These are phyloP conservation scores for Labia minor DNA, from an alignment of 2,888 invertebrate genomes.

Conservation along the genomic window DNA sequence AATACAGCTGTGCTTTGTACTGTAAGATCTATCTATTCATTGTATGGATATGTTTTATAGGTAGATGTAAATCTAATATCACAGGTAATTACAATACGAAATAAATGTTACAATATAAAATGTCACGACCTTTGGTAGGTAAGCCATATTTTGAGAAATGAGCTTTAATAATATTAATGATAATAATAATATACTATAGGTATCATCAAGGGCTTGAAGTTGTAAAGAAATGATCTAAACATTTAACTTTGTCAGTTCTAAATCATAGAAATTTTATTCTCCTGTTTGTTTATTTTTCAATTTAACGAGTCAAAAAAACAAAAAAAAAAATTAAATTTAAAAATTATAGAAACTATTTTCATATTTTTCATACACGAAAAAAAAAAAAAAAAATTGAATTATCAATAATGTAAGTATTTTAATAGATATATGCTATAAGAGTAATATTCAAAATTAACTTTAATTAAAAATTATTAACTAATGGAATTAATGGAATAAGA, in stretches of 20 bases:
- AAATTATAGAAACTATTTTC: too few species aligned
- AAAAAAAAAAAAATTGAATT: too few species aligned
- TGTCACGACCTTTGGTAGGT: background rate
- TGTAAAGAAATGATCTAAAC: background rate
- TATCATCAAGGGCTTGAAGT: too few species aligned
- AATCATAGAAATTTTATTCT: background rate
- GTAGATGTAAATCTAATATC: background rate
- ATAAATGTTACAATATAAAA: constrained; percentile 13
- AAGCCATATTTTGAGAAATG: background rate
- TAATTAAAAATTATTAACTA: too few species aligned
- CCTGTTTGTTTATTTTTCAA: too few species aligned
- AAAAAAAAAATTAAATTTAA: too few species aligned
- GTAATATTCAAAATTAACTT: too few species aligned
- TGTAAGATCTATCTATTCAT: constrained; percentile 4
- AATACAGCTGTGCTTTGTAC: background rate
- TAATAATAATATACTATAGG: background rate
- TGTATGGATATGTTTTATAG: constrained; percentile 13
- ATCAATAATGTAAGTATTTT: too few species aligned
- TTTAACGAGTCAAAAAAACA: too few species aligned
- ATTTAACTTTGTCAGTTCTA: background rate
- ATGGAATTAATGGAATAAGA: too few species aligned
- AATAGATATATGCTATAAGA: too few species aligned
- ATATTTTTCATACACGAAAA: too few species aligned
- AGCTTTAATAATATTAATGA: background rate
- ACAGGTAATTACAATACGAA: constrained; percentile 5